These are phyloP conservation scores for Ivindomyrus marchei DNA, from an alignment of 2,113 vertebrate genomes.

Conservation along the genomic window DNA sequence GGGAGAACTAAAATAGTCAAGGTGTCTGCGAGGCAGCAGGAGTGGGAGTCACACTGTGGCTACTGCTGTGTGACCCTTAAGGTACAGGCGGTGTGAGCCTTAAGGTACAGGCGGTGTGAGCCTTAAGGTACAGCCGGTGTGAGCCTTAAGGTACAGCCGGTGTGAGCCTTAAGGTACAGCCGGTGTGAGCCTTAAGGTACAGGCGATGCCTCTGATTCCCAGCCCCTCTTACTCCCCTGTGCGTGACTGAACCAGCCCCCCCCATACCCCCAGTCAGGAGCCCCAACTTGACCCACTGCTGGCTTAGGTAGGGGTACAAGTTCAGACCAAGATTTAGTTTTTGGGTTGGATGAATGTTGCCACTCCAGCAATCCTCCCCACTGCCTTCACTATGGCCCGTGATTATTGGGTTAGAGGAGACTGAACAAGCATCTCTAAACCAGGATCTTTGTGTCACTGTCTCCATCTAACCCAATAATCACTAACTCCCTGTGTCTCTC, in stretches of 20 bases:
- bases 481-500: background rate
- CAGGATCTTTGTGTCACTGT: background rate
- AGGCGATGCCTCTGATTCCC: background rate
- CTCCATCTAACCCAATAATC: background rate
- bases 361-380: background rate
- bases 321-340: background rate
- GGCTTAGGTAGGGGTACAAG: background rate
- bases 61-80: background rate
- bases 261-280: background rate
- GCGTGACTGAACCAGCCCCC: background rate
- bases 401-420: background rate
- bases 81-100: background rate
- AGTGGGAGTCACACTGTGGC: background rate
- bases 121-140: background rate
- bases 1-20: constrained; percentile 32
- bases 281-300: background rate
- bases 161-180: too few species aligned
- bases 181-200: background rate
- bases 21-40: background rate
- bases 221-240: background rate
- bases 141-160: too few species aligned
- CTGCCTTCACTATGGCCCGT: background rate
- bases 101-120: background rate
- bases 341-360: background rate
- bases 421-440: background rate